These are phyloP conservation scores for Heliconius sara DNA, from an alignment of 2,888 invertebrate species.

Conservation along the genomic window DNA sequence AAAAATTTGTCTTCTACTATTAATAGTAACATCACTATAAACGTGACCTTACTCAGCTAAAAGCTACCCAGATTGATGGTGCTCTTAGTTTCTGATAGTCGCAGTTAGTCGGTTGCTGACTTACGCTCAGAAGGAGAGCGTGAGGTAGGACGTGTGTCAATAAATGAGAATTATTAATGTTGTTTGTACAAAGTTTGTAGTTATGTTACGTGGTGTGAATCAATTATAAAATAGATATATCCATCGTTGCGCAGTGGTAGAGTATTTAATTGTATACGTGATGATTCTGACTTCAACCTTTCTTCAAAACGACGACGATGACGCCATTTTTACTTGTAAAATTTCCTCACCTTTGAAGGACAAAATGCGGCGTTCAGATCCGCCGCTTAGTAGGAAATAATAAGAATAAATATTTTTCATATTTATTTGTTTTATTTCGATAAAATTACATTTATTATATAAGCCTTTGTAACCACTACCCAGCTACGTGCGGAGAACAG, in stretches of 20 bases:
- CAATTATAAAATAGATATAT: not conserved
- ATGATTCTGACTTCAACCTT: too few species aligned
- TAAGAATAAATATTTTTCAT: too few species aligned
- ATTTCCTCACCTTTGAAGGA: too few species aligned
- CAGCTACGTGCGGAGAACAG: too few species aligned
- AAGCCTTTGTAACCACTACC: too few species aligned
- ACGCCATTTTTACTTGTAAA: too few species aligned
- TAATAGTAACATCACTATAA: conserved; percentile 8
- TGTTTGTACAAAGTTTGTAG: conserved; percentile 18
- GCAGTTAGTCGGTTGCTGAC: conserved; percentile 41
- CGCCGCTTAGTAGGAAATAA: too few species aligned
- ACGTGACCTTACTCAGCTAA: conserved; percentile 47
- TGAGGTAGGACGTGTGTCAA: conserved; percentile 36
- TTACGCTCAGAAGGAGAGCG: conserved; percentile 37
- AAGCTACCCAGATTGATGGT: conserved; percentile 52
- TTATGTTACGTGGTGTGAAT: conserved; percentile 13
- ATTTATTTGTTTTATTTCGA: not conserved
- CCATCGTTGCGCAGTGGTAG: not conserved
- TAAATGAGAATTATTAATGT: conserved; percentile 44
- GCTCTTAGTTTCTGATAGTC: conserved; percentile 42
- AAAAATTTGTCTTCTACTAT: not conserved
- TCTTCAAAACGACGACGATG: too few species aligned
- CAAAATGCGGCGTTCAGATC: too few species aligned
- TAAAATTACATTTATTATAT: too few species aligned
- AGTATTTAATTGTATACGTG: not conserved